phyloP scores from a whole-genome alignment of 2,797 vertebrate genomes.

The Pseudopleuronectes americanus region DNA sequence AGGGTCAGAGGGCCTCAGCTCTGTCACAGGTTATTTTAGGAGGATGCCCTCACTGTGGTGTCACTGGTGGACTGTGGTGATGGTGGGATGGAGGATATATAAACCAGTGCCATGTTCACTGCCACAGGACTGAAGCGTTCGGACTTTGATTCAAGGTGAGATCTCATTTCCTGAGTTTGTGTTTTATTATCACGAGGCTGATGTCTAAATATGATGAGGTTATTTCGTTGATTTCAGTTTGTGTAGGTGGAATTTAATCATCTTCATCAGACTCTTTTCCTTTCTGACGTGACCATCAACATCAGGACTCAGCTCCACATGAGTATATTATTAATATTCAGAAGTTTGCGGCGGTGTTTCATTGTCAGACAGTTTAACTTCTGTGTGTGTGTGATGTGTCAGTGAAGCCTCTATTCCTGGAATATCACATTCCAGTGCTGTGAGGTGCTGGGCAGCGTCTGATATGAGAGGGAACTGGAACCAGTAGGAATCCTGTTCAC shows the following conservation, averaged over 20 bases:
- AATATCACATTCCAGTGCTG: conserved; percentile 62
- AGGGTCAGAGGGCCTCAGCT: conserved; percentile 52
- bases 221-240: no score
- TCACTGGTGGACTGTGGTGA: conserved; percentile 55
- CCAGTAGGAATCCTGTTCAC: no score
- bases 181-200: neutral
- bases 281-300: neutral
- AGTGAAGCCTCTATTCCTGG: conserved; percentile 64
- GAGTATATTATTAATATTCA: neutral
- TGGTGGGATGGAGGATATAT: conserved; percentile 72
- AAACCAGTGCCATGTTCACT: conserved; percentile 39
- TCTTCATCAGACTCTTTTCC: no score
- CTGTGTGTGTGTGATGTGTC: conserved; percentile 16
- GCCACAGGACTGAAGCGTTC: neutral
- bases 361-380: neutral
- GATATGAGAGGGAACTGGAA: conserved; percentile 28
- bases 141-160: conserved; percentile 57
- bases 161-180: neutral
- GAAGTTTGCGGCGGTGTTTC: neutral
- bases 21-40: conserved; percentile 82
- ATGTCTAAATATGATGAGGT: neutral
- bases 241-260: no score
- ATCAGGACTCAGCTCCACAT: neutral
- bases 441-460: conserved; percentile 48
- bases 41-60: conserved; percentile 63